A percentile compares a stretch with the other conserved stretches of the same genome.
phyloP scores from a whole-genome alignment of 1,140 invertebrate species.

The Drosophila tropicalis region DNA sequence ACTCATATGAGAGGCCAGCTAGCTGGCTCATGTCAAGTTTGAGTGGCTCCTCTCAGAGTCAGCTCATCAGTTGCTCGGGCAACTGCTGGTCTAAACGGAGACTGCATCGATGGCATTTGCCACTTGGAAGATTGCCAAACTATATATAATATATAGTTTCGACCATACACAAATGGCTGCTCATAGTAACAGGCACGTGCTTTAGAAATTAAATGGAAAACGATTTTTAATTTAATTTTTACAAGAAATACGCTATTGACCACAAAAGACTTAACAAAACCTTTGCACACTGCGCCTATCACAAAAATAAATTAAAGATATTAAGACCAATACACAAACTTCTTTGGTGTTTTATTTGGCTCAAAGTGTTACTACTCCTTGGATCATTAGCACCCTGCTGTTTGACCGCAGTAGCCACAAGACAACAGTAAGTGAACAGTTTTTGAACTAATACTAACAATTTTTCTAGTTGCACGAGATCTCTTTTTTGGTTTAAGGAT shows the following conservation, averaged over 20 bases:
- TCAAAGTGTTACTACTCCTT: too few species aligned
- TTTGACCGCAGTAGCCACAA: too few species aligned
- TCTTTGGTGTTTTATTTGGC: too few species aligned
- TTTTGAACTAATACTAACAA: too few species aligned
- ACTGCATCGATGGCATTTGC: constrained; percentile 59
- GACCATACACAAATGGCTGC: constrained; percentile 14
- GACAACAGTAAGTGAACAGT: too few species aligned
- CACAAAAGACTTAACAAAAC: too few species aligned
- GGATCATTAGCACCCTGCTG: too few species aligned
- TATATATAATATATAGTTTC: constrained; percentile 1
- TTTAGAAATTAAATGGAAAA: constrained; percentile 39
- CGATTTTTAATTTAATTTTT: constrained; percentile 68
- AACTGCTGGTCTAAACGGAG: constrained; percentile 6
- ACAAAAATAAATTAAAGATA: too few species aligned
- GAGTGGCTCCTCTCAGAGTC: constrained; percentile 42
- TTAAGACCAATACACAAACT: too few species aligned
- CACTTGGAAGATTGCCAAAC: constrained; percentile 58
- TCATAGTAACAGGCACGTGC: constrained; percentile 32
- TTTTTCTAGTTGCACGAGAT: too few species aligned
- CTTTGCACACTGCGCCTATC: too few species aligned
- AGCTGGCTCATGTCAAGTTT: constrained; percentile 56
- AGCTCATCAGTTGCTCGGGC: constrained; percentile 41
- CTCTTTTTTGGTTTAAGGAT: too few species aligned
- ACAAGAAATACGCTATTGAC: not conserved
- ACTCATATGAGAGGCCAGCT: constrained; percentile 17